A percentile compares a stretch with the other conserved stretches of the same genome.
phyloP scores from a whole-genome alignment of 2,888 invertebrate species.

The Himalopsyche tibetana region DNA sequence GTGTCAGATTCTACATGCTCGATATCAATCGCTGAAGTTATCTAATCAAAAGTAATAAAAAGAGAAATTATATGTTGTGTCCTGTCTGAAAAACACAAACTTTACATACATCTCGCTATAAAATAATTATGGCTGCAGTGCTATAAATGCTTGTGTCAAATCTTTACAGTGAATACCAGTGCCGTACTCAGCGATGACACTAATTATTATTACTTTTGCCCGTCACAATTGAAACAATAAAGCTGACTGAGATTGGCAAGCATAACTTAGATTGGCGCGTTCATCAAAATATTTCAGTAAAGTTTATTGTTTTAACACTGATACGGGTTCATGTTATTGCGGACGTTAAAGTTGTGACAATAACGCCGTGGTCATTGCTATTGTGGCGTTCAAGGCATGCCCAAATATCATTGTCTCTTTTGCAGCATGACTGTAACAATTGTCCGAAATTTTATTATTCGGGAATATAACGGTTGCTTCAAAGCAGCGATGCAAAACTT shows the following conservation, averaged over 20 bases:
- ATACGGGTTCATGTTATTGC: background rate
- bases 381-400: background rate
- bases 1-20: too few relatives aligned
- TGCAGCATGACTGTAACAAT: too few relatives aligned
- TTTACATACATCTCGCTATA: too few relatives aligned
- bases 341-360: conserved; percentile 1
- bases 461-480: too few relatives aligned
- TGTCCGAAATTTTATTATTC: too few relatives aligned
- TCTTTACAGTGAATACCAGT: background rate
- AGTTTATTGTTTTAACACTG: background rate
- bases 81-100: too few relatives aligned
- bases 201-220: background rate
- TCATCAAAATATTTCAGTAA: background rate
- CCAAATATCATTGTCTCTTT: background rate
- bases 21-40: too few relatives aligned
- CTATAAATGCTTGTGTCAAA: too few relatives aligned
- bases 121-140: too few relatives aligned
- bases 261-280: background rate
- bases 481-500: too few relatives aligned
- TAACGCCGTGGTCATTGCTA: background rate
- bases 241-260: conserved; percentile 2
- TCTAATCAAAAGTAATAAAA: too few relatives aligned
- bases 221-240: conserved; percentile 6
- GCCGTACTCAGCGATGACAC: background rate
- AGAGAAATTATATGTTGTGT: too few relatives aligned